Base-by-base conservation (phyloP, 2,888 invertebrate genomes). In the Noctua fimbriata region DNA sequence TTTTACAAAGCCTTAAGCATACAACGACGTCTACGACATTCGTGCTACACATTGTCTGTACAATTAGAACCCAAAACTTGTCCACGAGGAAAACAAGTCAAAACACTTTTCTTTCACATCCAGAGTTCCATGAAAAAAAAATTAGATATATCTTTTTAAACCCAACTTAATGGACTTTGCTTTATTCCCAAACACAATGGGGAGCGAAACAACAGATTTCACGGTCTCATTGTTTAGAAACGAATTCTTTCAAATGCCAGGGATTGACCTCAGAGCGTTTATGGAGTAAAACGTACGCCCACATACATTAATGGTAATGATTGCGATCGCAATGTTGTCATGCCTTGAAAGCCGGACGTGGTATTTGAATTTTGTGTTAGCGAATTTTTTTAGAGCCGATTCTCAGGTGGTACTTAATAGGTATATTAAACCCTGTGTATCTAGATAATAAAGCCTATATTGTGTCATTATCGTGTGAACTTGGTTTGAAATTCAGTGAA, bases 201-300 rank as follows among this genome's bases (percentile, higher is more conserved):
- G 84, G 41, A 78, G 55, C 78, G 74, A 83, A 87, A 87, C 87
- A 87, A 86, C 84, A 85, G 84, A 86, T 86, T 87, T 83, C 79
- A 80, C 84, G 79, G 82, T 73, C 85, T 83, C 80, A 90, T 90
- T 87, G 90, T 90, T 89, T 80, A 87, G 85, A 87, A 84, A 84
- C 86, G 85, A 88, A 90, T 89, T 86, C 88, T 83, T 89, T 89
- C 76, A 88, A 91, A 92, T 91, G 91, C 90, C 92, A 91, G 83
- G 66, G 70, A 79, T 72, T 89, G 90, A 92, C 92, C 92, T 91
- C 90, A 88, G 75, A 60, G 83, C 87, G 87, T 87, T 86, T 85
- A 87, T 87, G 88, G 85, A 80, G 78, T 85, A 81, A 79, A 67
- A 73, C 72, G 83, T 70, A 73, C 76, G 67, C 87, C 78, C 74